phyloP scores from a whole-genome alignment of 1,140 invertebrate genomes.

The Littorina saxatilis region DNA sequence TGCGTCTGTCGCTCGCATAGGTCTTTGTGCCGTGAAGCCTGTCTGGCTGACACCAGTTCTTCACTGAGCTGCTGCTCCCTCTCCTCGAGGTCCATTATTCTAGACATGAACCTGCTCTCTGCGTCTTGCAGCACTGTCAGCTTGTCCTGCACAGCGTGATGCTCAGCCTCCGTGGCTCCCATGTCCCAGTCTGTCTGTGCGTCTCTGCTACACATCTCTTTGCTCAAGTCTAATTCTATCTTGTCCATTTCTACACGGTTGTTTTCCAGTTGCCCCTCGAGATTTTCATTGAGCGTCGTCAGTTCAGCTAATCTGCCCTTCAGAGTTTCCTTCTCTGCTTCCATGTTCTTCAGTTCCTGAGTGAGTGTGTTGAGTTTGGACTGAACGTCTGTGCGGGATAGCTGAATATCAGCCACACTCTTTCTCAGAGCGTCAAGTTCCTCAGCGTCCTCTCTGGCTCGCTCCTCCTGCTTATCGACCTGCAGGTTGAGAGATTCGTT shows the following conservation, averaged over 20 bases:
- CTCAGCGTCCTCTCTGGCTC: not conserved
- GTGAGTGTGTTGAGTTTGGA: conserved; percentile 8
- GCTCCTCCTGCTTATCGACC: conserved; percentile 32
- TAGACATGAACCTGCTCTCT: conserved; percentile 50
- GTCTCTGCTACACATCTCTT: not conserved
- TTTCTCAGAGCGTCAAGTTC: conserved; percentile 21
- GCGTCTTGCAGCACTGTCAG: conserved; percentile 44
- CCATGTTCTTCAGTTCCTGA: not conserved
- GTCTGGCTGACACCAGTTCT: conserved; percentile 4
- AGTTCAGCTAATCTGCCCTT: conserved; percentile 56
- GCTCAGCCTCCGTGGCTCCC: not conserved
- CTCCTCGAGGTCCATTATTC: conserved; percentile 47
- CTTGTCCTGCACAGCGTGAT: conserved; percentile 34
- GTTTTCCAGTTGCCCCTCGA: conserved; percentile 40
- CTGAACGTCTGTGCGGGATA: conserved; percentile 6
- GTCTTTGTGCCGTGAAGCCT: not conserved
- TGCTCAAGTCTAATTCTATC: not conserved
- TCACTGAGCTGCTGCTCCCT: conserved; percentile 35
- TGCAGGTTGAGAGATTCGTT: conserved; percentile 33
- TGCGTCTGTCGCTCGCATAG: not conserved
- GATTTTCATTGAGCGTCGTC: conserved; percentile 45
- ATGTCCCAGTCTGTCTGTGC: conserved; percentile 8
- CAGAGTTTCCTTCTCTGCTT: conserved; percentile 42
- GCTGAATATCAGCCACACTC: conserved; percentile 17
- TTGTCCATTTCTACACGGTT: conserved; percentile 9